A percentile compares a stretch with the other conserved stretches of the same genome.
Conservation (phyloP, 1,140 invertebrate genomes). For the Ctenoplectra terminalis region DNA sequence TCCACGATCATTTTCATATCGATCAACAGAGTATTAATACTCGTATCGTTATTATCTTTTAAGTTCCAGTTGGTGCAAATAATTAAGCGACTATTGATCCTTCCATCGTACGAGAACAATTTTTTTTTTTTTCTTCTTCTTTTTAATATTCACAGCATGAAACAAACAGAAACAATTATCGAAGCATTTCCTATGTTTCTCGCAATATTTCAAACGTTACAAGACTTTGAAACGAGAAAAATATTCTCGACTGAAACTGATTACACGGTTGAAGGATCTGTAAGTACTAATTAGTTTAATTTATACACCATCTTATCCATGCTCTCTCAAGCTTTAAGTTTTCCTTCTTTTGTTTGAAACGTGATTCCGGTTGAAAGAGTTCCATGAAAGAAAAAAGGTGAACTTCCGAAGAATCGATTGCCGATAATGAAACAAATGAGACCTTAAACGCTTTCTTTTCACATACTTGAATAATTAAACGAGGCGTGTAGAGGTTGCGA, state of each 20-base stretch:
- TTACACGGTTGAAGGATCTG: conserved; percentile 20
- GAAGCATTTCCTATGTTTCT: not conserved
- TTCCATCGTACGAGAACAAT: not conserved
- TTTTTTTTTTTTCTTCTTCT: no score
- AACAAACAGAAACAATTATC: not conserved
- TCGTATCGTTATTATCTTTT: no score
- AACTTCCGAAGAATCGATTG: not conserved
- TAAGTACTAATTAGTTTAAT: conserved; percentile 11
- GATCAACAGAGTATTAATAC: no score
- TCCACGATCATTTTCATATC: not conserved
- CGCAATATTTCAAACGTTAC: not conserved
- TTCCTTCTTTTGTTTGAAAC: not conserved
- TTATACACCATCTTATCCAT: conserved; percentile 4
- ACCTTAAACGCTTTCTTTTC: conserved; percentile 22
- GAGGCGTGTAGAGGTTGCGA: no score
- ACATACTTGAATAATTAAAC: not conserved
- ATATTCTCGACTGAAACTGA: not conserved
- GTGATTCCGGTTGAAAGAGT: not conserved
- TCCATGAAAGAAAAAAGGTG: not conserved
- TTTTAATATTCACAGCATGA: no score
- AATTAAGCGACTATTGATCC: not conserved
- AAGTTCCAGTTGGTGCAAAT: not conserved
- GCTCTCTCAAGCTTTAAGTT: conserved; percentile 10
- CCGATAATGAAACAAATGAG: conserved; percentile 9
- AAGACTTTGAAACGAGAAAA: not conserved